A percentile compares a stretch with the other conserved stretches of the same genome.
These are phyloP conservation scores for Girardia tigrina DNA, from an alignment of 2,888 invertebrate species.

Conservation along the genomic window DNA sequence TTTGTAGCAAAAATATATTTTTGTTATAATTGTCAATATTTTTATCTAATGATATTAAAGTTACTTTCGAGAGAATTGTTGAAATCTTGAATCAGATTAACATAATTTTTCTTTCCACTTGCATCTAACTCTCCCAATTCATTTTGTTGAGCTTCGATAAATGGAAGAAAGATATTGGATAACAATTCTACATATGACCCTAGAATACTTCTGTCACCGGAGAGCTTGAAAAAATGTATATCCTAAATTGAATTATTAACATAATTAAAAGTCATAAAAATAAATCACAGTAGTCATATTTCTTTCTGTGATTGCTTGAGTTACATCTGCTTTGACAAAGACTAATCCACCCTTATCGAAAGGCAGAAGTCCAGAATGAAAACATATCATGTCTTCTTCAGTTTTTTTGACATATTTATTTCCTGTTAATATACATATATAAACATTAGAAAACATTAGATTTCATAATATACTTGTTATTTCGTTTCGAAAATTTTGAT, in stretches of 20 bases:
- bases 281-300: background rate
- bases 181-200: background rate
- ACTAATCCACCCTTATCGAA: background rate
- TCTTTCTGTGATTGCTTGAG: background rate
- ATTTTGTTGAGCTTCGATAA: background rate
- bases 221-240: background rate
- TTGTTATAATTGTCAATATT: background rate
- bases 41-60: background rate
- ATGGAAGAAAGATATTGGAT: background rate
- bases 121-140: constrained; percentile 6
- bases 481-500: no score
- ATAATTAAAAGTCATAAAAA: background rate
- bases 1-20: background rate
- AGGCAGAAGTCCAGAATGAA: background rate
- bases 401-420: background rate
- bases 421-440: no score
- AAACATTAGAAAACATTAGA: no score
- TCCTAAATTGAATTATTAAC: background rate
- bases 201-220: background rate
- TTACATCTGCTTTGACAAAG: background rate
- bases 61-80: constrained; percentile 9
- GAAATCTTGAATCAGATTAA: background rate
- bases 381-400: background rate
- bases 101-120: background rate
- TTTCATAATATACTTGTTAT: no score